Evolutionary conservation across 2,113 vertebrate genomes (phyloP), one percentile per base, ranked within the genome.

Genomic region (Gallinago jamesoni): DNA sequence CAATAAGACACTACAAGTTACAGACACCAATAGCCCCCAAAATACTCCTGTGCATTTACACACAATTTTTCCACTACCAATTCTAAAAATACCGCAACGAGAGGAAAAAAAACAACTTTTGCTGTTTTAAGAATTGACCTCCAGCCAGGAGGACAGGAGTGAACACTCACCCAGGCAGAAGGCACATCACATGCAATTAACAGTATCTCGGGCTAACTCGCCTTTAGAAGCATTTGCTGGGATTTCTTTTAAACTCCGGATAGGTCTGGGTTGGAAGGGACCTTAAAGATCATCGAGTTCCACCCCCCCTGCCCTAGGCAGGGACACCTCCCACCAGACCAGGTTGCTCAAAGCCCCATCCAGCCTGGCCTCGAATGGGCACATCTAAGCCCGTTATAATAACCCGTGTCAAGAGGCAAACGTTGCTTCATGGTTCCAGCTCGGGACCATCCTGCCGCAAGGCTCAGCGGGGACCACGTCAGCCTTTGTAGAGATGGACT

Each of bases 401-500:
- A 64, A 89, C 88, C 5, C 4, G 17, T 37, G 68, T 82, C 90
- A 87, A 66, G 86, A 93, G 76, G 76, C 25, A 82, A 93, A 89
- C 1, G 28, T 81, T 85, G 39, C 43, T 80, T 64, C 21, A 64
- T 1, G 4, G 75, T 59, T 75, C 60, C 86, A 87, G 83, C 73
- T 68, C 30, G 5, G 13, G 76, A 48, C 43, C 1, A 3, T 28
- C 76, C 8, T 37, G 45, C 57, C 48, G 80, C 62, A 47, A 86
- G n/a, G 14, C 17, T 9, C 2, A 0, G 75, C 48, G 76, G 59
- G 18, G 84, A 76, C 53, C 3, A 0, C 2, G 3, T 21, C 1
- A 4, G 78, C 47, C 73, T 39, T 63, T 2, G 1, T 43, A 20
- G 30, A 47, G 67, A 77, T 0, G 10, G 72, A 45, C 87, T 63